Percentiles rank a stretch among this genome's conserved stretches.
phyloP scores from a whole-genome alignment of 1,140 invertebrate species.

The Philotrypesis tridentata region DNA sequence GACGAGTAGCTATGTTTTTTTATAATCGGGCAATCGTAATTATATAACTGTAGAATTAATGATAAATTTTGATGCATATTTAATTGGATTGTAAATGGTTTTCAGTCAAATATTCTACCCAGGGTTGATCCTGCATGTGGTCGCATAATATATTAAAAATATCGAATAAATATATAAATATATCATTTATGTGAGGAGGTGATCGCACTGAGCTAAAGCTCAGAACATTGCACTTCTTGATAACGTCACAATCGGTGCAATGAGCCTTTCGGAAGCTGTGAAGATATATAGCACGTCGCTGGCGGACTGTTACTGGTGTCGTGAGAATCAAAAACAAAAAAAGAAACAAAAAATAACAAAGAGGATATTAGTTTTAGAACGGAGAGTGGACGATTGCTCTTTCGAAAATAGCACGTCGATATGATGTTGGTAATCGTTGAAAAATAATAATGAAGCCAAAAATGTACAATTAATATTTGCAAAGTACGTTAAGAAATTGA shows the following conservation, averaged over 20 bases:
- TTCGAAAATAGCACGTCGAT: conserved; percentile 33
- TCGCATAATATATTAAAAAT: conserved; percentile 37
- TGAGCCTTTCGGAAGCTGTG: conserved; percentile 53
- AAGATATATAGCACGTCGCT: conserved; percentile 46
- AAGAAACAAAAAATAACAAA: conserved; percentile 23
- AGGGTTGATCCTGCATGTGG: conserved; percentile 42
- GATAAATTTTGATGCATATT: conserved; percentile 12
- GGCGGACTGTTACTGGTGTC: conserved; percentile 25
- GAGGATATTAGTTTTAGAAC: conserved; percentile 38
- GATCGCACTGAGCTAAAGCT: conserved; percentile 43
- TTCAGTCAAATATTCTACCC: conserved; percentile 46
- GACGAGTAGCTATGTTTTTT: neutral
- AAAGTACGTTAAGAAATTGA: conserved; percentile 42
- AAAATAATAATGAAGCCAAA: conserved; percentile 46
- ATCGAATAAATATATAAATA: conserved; percentile 28
- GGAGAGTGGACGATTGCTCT: conserved; percentile 37
- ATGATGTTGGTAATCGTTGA: conserved; percentile 37
- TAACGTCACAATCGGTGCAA: conserved; percentile 40
- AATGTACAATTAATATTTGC: conserved; percentile 47
- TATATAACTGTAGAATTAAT: conserved; percentile 22
- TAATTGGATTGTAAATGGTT: conserved; percentile 22
- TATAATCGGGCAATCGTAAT: neutral
- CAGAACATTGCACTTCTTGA: conserved; percentile 48
- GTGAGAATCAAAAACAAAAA: conserved; percentile 39
- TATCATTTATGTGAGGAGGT: conserved; percentile 42